Evolutionary conservation across 2,797 vertebrate genomes (phyloP).

Genomic region (Phalloptychus januarius): DNA sequence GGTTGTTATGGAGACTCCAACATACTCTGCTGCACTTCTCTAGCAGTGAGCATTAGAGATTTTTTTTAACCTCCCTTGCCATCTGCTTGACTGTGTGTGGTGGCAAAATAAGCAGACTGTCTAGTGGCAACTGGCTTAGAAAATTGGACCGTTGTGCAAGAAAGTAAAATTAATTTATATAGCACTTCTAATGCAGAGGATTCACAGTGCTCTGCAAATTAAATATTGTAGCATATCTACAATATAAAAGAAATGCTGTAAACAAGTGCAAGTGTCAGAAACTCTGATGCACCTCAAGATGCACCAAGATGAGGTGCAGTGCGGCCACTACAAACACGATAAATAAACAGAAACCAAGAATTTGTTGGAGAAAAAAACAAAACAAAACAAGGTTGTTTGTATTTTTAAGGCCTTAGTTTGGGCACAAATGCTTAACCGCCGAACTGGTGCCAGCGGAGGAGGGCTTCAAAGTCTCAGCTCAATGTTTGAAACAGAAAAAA

Average conservation of each 20-base stretch:
- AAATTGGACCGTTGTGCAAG: neutral
- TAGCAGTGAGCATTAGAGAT: neutral
- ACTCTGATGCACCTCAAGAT: slow-evolving; percentile 2
- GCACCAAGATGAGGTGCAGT: slow-evolving; percentile 18
- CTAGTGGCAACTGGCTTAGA: neutral
- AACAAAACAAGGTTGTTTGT: neutral
- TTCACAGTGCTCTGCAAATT: neutral
- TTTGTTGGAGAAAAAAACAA: slow-evolving; percentile 23
- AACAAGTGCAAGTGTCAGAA: neutral
- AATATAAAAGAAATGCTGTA: neutral
- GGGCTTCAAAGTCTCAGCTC: slow-evolving; percentile 39
- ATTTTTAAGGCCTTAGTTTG: slow-evolving; percentile 37
- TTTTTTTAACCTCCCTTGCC: neutral
- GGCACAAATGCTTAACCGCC: slow-evolving; percentile 40
- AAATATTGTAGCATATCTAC: neutral
- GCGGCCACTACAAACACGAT: slow-evolving; percentile 24
- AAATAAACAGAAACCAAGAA: slow-evolving; percentile 28
- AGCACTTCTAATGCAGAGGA: neutral
- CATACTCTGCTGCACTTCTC: neutral
- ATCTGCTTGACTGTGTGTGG: slow-evolving; percentile 1
- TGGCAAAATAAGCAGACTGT: slow-evolving; percentile 2
- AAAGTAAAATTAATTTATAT: neutral
- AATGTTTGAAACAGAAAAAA: slow-evolving; percentile 37
- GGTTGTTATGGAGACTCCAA: slow-evolving; percentile 8
- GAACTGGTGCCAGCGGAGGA: slow-evolving; percentile 47